phyloP scores from a whole-genome alignment of 2,797 vertebrate species.

The Scleropages formosus region DNA sequence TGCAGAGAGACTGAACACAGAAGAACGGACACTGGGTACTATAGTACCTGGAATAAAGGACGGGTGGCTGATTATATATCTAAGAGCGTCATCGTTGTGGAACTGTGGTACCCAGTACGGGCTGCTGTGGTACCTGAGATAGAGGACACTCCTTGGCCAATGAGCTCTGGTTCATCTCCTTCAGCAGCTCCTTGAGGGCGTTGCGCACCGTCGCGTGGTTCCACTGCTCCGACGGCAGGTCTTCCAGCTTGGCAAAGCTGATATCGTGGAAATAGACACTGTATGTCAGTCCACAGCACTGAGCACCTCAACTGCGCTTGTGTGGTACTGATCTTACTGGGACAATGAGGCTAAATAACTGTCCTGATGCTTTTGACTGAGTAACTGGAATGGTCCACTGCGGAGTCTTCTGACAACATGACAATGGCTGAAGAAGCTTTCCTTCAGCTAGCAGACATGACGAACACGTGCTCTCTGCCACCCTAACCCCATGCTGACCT shows the following conservation, averaged over 20 bases:
- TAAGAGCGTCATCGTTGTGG: too few relatives aligned
- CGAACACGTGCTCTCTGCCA: too few relatives aligned
- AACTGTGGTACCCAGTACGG: too few relatives aligned
- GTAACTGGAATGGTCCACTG: conserved; percentile 4
- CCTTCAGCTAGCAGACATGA: too few relatives aligned
- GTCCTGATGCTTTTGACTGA: background rate
- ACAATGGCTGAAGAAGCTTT: too few relatives aligned
- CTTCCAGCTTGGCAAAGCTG: conserved; percentile 96
- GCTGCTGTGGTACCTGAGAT: conserved; percentile 80
- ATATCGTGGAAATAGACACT: conserved; percentile 40
- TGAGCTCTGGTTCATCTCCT: conserved; percentile 99
- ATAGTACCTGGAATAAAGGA: too few relatives aligned
- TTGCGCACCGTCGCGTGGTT: conserved; percentile 97
- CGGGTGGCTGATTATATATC: too few relatives aligned
- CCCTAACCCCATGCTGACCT: conserved; percentile 62
- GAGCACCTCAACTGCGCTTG: background rate
- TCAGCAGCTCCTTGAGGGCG: conserved; percentile 97
- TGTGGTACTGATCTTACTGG: background rate
- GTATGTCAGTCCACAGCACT: conserved; percentile 16
- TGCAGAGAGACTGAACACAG: too few relatives aligned
- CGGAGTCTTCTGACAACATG: too few relatives aligned
- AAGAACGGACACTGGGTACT: too few relatives aligned
- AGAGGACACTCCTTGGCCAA: conserved; percentile 99
- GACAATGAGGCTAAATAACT: background rate
- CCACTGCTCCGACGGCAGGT: conserved; percentile 97